These are phyloP conservation scores for Poliocrania exsul DNA, from an alignment of 2,797 vertebrate species.

Conservation along the genomic window DNA sequence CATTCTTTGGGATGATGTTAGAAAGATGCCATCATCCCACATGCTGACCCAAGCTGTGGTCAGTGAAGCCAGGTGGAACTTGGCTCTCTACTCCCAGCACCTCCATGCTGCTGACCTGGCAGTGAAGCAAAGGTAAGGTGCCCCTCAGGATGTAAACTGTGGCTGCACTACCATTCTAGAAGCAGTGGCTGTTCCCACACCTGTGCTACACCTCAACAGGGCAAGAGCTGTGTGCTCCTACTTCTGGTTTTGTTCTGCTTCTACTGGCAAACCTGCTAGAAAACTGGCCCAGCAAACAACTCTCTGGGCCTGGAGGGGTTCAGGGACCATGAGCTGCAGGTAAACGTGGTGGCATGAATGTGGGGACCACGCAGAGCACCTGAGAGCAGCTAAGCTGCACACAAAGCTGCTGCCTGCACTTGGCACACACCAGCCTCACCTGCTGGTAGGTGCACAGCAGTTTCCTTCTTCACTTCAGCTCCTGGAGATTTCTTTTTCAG, in stretches of 20 bases:
- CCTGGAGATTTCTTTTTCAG: slow-evolving; percentile 80
- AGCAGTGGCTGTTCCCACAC: neutral
- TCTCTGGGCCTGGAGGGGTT: rapidly evolving
- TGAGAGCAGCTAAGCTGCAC: neutral
- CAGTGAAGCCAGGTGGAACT: neutral
- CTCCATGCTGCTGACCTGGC: rapidly evolving
- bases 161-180: neutral
- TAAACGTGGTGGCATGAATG: neutral
- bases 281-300: neutral
- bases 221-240: neutral
- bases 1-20: neutral
- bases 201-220: neutral
- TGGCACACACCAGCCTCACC: slow-evolving; percentile 52
- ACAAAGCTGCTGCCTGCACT: neutral
- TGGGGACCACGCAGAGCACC: neutral
- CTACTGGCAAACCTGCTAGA: neutral
- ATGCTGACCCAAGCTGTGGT: neutral
- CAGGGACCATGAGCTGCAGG: rapidly evolving
- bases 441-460: slow-evolving; percentile 25
- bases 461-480: slow-evolving; percentile 81
- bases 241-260: neutral
- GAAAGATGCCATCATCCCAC: neutral
- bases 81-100: neutral
- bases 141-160: neutral
- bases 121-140: neutral